A percentile compares a stretch with the other conserved stretches of the same genome.
Conservation (phyloP, 1,140 invertebrate species). For the Anastrepha obliqua region DNA sequence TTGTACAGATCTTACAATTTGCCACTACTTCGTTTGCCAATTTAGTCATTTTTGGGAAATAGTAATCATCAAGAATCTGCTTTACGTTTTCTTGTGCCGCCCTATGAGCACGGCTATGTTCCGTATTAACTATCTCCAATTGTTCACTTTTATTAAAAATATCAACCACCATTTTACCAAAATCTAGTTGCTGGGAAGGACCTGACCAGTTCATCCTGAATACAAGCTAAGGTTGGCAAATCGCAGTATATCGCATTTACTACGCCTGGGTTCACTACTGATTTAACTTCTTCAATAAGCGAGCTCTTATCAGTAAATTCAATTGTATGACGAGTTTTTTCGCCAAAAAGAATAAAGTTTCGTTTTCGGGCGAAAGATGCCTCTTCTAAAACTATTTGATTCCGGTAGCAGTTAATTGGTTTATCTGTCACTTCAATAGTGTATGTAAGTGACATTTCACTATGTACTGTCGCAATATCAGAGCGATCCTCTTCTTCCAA, state of each 20-base stretch:
- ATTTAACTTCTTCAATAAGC: neutral
- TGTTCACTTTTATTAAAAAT: conserved; percentile 9
- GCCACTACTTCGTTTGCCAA: neutral
- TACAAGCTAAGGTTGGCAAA: neutral
- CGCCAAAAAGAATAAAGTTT: neutral
- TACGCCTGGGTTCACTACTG: neutral
- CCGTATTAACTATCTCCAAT: neutral
- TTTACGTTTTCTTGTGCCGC: neutral
- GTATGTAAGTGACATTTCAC: neutral
- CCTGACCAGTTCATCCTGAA: neutral
- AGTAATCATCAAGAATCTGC: neutral
- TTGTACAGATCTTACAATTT: neutral
- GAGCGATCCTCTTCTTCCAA: neutral
- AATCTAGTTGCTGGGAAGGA: neutral
- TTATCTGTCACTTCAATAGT: neutral
- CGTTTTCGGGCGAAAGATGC: too few relatives aligned
- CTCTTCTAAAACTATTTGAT: neutral
- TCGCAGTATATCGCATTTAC: neutral
- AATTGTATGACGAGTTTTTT: neutral
- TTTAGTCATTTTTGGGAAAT: neutral
- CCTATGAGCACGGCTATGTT: conserved; percentile 29
- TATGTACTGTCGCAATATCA: neutral
- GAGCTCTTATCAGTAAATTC: neutral
- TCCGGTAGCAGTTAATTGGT: neutral
- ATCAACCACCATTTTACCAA: conserved; percentile 28